phyloP scores from a whole-genome alignment of 2,113 vertebrate species.

The Apteryx mantelli region DNA sequence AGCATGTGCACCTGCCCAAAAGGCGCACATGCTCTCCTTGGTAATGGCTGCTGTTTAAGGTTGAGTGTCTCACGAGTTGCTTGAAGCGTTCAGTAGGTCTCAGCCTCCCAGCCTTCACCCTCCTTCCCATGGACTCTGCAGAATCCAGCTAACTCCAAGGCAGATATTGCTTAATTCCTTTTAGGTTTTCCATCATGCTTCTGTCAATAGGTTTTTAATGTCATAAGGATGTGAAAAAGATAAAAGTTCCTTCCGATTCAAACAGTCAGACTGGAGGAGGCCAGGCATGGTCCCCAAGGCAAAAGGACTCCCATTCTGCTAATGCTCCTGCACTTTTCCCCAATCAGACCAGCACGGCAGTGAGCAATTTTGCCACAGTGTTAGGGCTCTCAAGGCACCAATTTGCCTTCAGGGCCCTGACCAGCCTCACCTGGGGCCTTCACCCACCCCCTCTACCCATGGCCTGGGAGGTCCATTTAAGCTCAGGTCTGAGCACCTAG shows the following conservation, averaged over 20 bases:
- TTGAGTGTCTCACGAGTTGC: fast-evolving
- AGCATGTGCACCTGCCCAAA: fast-evolving
- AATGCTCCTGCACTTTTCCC: not conserved
- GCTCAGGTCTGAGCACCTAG: not conserved
- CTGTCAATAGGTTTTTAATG: not conserved
- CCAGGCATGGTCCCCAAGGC: not conserved
- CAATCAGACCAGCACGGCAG: fast-evolving
- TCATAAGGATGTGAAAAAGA: not conserved
- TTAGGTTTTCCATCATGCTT: not conserved
- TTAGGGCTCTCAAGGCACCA: not conserved
- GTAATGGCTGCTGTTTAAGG: not conserved
- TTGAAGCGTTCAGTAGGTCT: not conserved
- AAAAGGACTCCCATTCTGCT: not conserved
- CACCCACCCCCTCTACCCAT: not conserved
- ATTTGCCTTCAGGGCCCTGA: not conserved
- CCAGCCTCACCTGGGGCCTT: not conserved
- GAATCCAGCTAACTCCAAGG: not conserved
- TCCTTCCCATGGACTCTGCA: not conserved
- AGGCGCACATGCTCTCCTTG: not conserved
- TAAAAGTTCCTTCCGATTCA: not conserved
- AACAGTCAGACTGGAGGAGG: not conserved
- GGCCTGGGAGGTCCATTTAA: not conserved
- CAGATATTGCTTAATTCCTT: not conserved
- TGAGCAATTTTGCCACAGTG: not conserved
- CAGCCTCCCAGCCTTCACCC: not conserved